phyloP scores from a whole-genome alignment of 1,140 invertebrate genomes.

The Eueides isabella region DNA sequence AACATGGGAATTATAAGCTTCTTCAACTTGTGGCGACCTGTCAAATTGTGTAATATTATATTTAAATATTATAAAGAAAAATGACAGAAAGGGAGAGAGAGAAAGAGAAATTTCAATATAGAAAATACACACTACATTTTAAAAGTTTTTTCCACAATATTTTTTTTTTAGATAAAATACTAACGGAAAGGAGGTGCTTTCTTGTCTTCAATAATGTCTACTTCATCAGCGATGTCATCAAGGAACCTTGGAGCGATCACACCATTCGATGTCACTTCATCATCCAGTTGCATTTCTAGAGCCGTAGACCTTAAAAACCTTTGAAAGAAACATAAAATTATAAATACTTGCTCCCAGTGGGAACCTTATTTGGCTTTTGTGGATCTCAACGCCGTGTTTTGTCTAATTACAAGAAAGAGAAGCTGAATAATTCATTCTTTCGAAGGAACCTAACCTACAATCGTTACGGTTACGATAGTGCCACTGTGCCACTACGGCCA shows the following conservation, averaged over 20 bases:
- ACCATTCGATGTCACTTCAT: slow-evolving; percentile 87
- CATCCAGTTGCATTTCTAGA: slow-evolving; percentile 87
- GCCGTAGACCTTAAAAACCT: slow-evolving; percentile 90
- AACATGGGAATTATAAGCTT: slow-evolving; percentile 92
- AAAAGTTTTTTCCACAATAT: no score
- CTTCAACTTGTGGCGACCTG: slow-evolving; percentile 90
- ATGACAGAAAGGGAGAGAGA: no score
- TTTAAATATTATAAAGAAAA: neutral
- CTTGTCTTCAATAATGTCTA: slow-evolving; percentile 90
- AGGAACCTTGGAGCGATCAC: slow-evolving; percentile 90
- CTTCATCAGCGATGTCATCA: slow-evolving; percentile 91
- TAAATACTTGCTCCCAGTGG: neutral
- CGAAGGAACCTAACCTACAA: neutral
- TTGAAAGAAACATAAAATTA: slow-evolving; percentile 35
- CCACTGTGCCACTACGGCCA: neutral
- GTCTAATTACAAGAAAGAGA: no score
- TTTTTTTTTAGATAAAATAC: slow-evolving; percentile 62
- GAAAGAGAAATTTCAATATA: no score
- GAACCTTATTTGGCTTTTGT: no score
- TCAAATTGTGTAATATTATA: slow-evolving; percentile 10
- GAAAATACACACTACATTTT: no score
- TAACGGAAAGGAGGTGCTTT: slow-evolving; percentile 90
- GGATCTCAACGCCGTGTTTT: no score
- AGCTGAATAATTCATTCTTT: no score
- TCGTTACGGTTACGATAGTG: neutral